Evolutionary conservation across 2,888 invertebrate species (phyloP).

Genomic region (Mythimna ferrago): DNA sequence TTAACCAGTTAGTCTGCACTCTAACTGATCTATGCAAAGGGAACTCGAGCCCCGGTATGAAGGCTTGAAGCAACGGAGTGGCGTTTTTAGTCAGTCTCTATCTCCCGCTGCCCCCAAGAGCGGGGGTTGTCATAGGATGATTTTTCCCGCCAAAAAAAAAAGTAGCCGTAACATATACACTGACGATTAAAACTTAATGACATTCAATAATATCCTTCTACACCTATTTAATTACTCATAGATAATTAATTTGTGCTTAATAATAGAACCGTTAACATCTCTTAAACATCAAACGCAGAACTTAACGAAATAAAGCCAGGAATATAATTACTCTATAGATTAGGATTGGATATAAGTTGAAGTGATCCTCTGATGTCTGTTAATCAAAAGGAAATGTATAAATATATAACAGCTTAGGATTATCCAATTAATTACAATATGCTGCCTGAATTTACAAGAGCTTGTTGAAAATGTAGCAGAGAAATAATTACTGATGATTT

Average conservation of each 20-base stretch:
- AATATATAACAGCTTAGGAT: background rate
- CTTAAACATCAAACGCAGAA: constrained; percentile 8
- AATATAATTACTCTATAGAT: constrained; percentile 16
- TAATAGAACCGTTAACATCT: background rate
- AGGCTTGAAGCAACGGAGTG: too few species aligned
- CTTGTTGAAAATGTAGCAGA: constrained; percentile 7
- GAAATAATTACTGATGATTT: background rate
- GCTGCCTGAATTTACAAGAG: constrained; percentile 17
- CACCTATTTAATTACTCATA: background rate
- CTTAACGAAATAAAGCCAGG: background rate
- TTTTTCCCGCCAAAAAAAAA: too few species aligned
- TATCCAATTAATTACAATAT: constrained; percentile 33
- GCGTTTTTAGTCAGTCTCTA: too few species aligned
- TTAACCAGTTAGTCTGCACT: too few species aligned
- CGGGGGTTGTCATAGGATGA: too few species aligned
- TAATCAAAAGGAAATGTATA: constrained; percentile 37
- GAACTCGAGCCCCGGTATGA: too few species aligned
- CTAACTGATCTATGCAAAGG: too few species aligned
- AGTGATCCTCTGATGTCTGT: constrained; percentile 25
- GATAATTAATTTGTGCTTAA: background rate
- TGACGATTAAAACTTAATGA: too few species aligned
- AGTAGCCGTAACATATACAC: too few species aligned
- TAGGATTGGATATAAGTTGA: too few species aligned
- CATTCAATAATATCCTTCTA: background rate
- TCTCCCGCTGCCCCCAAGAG: too few species aligned